Base-by-base conservation (phyloP, 2,113 vertebrate species). In the Gymnorhina tibicen region DNA sequence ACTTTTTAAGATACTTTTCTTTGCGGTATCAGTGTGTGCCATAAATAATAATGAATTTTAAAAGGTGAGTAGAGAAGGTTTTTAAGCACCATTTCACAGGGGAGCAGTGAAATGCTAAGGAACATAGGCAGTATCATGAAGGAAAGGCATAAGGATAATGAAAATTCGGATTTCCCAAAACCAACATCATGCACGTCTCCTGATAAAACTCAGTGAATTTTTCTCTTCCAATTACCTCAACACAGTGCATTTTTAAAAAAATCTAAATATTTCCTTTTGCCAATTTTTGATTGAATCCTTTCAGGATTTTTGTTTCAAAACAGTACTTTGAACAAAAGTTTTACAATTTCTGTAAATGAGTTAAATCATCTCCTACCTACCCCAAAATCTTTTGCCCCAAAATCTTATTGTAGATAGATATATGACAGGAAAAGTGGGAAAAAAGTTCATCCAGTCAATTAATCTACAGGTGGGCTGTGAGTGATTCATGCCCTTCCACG, bases 171-270 rank as follows among this genome's bases (percentile, higher is more conserved):
- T 85, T 28, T 87, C 17, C 49, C 47, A 89, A 87, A 87, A 59
- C 17, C 26, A 80, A 59, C 13, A 41, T 78, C 21, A 58, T 46
- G 41, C 46, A 28, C 42, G 13, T 50, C 39, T 81, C 67, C 35
- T 59, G 44, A 39, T 35, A 78, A 85, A 89, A 67, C 19, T 42
- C 21, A 27, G 2, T 21, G 5, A 70, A 42, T 59, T 14, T 12
- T 22, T 73, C 9, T 74, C 42, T 84, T 80, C 32, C n/a, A 37
- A 13, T 5, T 28, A 58, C 12, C 28, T 62, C 32, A 83, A 59
- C 0, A 2, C 6, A 47, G 23, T 17, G 2, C 8, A 32, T 35
- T 58, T 67, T 41, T 18, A 2, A 0, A 30, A 33, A 92, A 85
- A 62, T 17, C 4, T 7, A 35, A 15, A 21, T 63, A 4, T 68